Evolutionary conservation across 2,797 vertebrate genomes (phyloP).

Genomic region (Varecia variegata): DNA sequence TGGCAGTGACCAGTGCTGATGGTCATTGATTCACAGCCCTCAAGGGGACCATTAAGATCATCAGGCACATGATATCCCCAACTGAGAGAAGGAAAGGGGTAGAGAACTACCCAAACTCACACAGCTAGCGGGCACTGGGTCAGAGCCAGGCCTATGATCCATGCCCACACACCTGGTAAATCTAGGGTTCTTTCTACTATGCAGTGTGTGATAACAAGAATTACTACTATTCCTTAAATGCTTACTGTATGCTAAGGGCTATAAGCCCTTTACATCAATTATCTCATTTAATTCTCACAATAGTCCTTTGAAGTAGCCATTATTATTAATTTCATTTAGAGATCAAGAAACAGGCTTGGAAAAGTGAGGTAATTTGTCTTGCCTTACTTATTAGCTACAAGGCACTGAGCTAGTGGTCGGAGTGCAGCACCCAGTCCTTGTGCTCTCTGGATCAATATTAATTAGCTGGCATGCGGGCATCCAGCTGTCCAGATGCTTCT

Average conservation of each 20-base stretch:
- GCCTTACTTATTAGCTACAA: background rate
- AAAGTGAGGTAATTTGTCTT: background rate
- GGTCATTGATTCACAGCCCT: background rate
- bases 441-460: background rate
- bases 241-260: background rate
- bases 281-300: background rate
- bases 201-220: background rate
- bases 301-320: background rate
- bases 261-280: background rate
- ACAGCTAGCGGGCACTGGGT: background rate
- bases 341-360: background rate
- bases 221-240: background rate
- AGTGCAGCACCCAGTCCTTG: background rate
- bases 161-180: background rate
- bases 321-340: background rate
- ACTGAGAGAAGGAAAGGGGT: background rate
- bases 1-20: accelerated
- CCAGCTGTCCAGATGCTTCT: background rate
- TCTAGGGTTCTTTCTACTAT: background rate
- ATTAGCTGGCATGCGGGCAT: background rate
- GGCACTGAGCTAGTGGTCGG: background rate
- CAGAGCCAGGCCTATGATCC: background rate
- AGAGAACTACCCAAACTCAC: background rate
- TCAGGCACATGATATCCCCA: background rate
- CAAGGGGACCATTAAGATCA: background rate